Conservation (phyloP, 2,797 vertebrate genomes). For the Rhinella marina region DNA sequence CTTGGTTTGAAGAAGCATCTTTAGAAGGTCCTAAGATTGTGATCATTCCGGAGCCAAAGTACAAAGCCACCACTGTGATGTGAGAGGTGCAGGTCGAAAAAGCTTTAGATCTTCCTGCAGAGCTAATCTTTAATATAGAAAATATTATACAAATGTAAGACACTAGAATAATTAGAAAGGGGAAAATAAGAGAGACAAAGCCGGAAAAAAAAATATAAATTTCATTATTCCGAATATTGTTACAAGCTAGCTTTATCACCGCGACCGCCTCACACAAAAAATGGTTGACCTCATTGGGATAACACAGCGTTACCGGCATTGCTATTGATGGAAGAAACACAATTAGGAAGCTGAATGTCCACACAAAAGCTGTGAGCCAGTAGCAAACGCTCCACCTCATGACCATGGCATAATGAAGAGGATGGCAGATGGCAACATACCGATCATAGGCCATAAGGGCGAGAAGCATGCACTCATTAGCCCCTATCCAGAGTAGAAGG, state of each 20-base stretch:
- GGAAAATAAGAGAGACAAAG: constrained; percentile 29
- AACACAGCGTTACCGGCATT: constrained; percentile 15
- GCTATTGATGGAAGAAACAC: neutral
- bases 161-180: constrained; percentile 34
- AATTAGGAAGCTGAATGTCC: neutral
- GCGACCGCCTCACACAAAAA: constrained; percentile 53
- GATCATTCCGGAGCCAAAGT: constrained; percentile 39
- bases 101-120: neutral
- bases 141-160: constrained; percentile 36
- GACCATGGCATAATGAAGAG: neutral
- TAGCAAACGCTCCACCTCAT: constrained; percentile 26
- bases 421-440: constrained; percentile 44
- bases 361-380: constrained; percentile 3
- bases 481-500: constrained; percentile 18
- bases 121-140: neutral
- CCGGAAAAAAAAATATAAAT: constrained; percentile 15
- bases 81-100: constrained; percentile 49
- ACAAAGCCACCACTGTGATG: constrained; percentile 37
- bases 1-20: neutral
- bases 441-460: constrained; percentile 48
- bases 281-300: constrained; percentile 34
- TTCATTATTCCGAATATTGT: constrained; percentile 38
- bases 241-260: constrained; percentile 66
- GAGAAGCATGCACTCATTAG: constrained; percentile 26
- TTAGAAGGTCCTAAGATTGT: constrained; percentile 30